Evolutionary conservation across 2,797 vertebrate species (phyloP), one percentile per base, ranked within the genome.

Genomic region (Melanotaenia nigrans): DNA sequence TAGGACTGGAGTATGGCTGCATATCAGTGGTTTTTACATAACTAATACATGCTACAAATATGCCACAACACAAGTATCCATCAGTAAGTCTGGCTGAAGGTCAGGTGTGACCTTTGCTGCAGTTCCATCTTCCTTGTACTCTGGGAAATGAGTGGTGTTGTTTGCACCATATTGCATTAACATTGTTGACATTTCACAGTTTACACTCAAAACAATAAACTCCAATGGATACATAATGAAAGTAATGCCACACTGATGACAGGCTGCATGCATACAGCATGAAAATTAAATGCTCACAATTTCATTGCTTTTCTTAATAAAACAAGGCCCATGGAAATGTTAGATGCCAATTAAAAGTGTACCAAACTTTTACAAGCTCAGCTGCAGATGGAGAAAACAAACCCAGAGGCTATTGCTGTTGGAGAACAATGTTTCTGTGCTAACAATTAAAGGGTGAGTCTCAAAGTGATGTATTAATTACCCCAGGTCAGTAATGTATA

Each of bases 271-370:
- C 36, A 47, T 47, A 66, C 66, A 35, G 55, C 71, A 74, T 60
- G 36, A 16, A 66, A 69, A 71, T 69, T 0, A 83, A 77, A 73
- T 65, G 62, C 28, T 68, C 70, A 47, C 61, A 47, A 75, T 40
- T 62, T 71, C 14, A 69, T 33, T 40, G 54, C 20, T 61, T 65
- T 57, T 75, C 49, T 72, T 54, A 30, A 66, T 53, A 1, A 73
- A 81, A 76, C 20, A 13, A 10, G 13, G 32, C 11, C 3, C 7
- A 30, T 55, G 45, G 62, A 81, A 82, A 76, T 42, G 38, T 51
- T 61, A 11, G 33, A 68, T 57, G 71, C 25, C 64, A 68, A 77
- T 64, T 54, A 73, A 64, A 75, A 53, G 58, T 62, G 71, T 35
- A 32, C 35, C 28, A 36, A n/a, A 53, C 32, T 45, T 68, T 59